Evolutionary conservation across 2,888 invertebrate species (phyloP), one percentile per base, ranked within the genome.

Genomic region (Linyphia triangularis): DNA sequence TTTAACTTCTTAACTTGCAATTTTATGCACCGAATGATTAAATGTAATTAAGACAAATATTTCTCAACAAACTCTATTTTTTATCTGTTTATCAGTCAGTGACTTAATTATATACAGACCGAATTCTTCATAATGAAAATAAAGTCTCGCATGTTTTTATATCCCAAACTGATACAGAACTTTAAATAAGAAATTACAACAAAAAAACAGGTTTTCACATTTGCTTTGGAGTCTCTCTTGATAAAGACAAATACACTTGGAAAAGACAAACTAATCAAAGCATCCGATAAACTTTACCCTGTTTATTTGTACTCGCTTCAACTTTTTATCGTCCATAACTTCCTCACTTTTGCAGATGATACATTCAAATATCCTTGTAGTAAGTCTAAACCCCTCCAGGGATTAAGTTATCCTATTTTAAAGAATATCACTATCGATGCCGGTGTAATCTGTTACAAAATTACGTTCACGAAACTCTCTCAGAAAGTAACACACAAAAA

Each of bases 391-490:
- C 51, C 19, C 77, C 77, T 37, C n/a, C 3, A 63, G 77, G 61
- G 77, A 77, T 77, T 63, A 63, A 63, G 63, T 16, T 24, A 77
- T 63, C n/a, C 26, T 28, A 26, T 63, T 40, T 77, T 40, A 7
- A 51, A 77, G 37, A 77, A 37, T 26, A 77, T 26, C 13, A 72
- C 24, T 40, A 72, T 40, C 77, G 16, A 19, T 16, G n/a, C 6
- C 30, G 24, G 63, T 13, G 24, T 40, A 63, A 77, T 77, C 77
- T 77, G 26, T 40, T 63, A 72, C 33, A 77, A 40, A 63, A 77
- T 77, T 77, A 77, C 77, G 37, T 40, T 61, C 40, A 19, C 16
- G 37, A 63, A 77, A 77, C 33, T 77, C 40, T 40, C 40, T 16
- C 16, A 16, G 77, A 24, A 63, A 16, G 7, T 16, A 61, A 24